Percentiles rank a stretch among this genome's conserved stretches.
Conservation (phyloP, 1,140 invertebrate species). For the Drosophila tani region DNA sequence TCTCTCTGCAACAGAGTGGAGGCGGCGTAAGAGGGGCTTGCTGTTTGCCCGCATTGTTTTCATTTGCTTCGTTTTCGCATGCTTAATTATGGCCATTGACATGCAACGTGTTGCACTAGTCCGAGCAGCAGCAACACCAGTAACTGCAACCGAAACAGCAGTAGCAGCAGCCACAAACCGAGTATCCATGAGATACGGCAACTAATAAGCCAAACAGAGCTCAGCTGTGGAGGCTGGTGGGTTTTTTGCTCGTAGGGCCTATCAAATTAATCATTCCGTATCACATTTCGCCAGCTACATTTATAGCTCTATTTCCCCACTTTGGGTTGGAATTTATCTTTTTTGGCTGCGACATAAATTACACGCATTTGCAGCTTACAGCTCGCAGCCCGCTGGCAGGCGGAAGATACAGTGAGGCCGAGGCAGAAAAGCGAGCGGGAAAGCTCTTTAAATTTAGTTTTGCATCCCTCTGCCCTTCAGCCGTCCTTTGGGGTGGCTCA, state of each 20-base stretch:
- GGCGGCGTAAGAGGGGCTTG: conserved; percentile 5
- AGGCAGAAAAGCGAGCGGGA: neutral
- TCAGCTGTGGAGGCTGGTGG: conserved; percentile 11
- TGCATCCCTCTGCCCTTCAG: conserved; percentile 18
- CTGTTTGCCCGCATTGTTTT: conserved; percentile 72
- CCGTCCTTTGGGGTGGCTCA: conserved; percentile 49
- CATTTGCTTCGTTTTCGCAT: conserved; percentile 79
- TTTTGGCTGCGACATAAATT: conserved; percentile 79
- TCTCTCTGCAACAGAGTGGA: neutral
- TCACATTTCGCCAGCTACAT: conserved; percentile 78
- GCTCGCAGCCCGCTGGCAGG: conserved; percentile 2
- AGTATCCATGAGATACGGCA: conserved; percentile 56
- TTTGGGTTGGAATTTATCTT: conserved; percentile 68
- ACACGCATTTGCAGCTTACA: conserved; percentile 49
- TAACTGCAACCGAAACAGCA: neutral
- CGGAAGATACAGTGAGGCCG: neutral
- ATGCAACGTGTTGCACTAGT: conserved; percentile 78
- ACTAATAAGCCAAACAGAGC: conserved; percentile 65
- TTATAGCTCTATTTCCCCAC: conserved; percentile 74
- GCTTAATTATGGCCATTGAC: conserved; percentile 82
- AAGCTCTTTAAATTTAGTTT: conserved; percentile 80
- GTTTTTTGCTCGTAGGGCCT: conserved; percentile 45
- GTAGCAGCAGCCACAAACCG: neutral
- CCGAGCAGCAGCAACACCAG: conserved; percentile 10
- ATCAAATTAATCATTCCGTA: conserved; percentile 80